Evolutionary conservation across 1,140 invertebrate species (phyloP).

Genomic region (Gerris buenoi): DNA sequence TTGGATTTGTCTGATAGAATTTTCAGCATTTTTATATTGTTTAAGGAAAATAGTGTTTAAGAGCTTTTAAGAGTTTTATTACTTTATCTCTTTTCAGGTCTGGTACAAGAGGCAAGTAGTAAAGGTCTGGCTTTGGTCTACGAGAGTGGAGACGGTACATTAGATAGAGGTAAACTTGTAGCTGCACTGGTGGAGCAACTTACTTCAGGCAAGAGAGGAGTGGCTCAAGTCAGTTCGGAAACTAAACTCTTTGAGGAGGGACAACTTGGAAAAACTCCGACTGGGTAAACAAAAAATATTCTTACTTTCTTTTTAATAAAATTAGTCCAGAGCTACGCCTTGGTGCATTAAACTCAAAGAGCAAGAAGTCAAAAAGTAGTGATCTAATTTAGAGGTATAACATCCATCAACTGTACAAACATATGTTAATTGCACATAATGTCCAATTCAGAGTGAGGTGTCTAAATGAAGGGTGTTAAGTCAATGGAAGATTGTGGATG

Average conservation of each 20-base stretch:
- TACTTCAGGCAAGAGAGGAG: conserved; percentile 52
- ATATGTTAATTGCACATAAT: too few species aligned
- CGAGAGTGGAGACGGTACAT: conserved; percentile 49
- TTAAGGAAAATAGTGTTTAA: neutral
- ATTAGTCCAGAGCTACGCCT: too few species aligned
- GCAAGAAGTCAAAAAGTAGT: too few species aligned
- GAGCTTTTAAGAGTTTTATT: neutral
- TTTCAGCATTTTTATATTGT: neutral
- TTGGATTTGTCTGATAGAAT: neutral
- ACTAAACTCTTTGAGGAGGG: conserved; percentile 81
- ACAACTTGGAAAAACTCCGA: conserved; percentile 64
- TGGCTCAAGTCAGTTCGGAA: conserved; percentile 56
- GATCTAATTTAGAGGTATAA: too few species aligned
- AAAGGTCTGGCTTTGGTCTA: conserved; percentile 81
- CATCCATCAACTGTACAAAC: too few species aligned
- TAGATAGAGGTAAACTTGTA: conserved; percentile 53
- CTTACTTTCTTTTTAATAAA: too few species aligned
- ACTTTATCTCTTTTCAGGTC: conserved; percentile 36
- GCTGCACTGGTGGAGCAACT: conserved; percentile 65
- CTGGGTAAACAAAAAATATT: conserved; percentile 43
- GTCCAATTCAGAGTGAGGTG: too few species aligned
- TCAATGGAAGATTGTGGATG: too few species aligned
- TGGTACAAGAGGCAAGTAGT: conserved; percentile 81
- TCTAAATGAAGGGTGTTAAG: too few species aligned
- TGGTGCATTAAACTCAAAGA: too few species aligned